These are phyloP conservation scores for Oryctes rhinoceros DNA, from an alignment of 1,140 invertebrate species.

Conservation along the genomic window DNA sequence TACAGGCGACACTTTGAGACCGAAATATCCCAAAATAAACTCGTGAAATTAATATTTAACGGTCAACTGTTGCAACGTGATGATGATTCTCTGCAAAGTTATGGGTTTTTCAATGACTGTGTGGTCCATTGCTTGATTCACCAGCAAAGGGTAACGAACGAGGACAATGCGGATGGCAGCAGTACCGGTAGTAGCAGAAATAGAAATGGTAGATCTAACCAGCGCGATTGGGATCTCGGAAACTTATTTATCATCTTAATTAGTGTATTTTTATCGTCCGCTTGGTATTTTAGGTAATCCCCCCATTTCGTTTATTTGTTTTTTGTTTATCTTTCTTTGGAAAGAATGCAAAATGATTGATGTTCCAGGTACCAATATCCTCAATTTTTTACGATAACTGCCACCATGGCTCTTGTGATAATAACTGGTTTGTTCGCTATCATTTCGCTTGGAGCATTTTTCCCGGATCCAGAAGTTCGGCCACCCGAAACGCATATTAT, in stretches of 20 bases:
- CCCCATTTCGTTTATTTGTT: neutral
- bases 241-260: constrained; percentile 56
- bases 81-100: constrained; percentile 75
- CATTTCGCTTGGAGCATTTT: constrained; percentile 56
- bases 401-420: constrained; percentile 57
- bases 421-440: constrained; percentile 58
- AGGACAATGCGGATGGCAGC: constrained; percentile 29
- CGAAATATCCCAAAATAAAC: constrained; percentile 78
- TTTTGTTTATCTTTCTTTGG: too few relatives aligned
- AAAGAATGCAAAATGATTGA: neutral
- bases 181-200: constrained; percentile 16
- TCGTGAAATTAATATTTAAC: constrained; percentile 87
- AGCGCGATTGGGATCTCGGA: constrained; percentile 58
- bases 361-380: constrained; percentile 59
- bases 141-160: constrained; percentile 60
- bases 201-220: neutral
- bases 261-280: constrained; percentile 55
- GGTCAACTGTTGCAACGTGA: constrained; percentile 84
- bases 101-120: constrained; percentile 84
- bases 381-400: constrained; percentile 59
- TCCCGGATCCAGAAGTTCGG: constrained; percentile 52
- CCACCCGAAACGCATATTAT: constrained; percentile 30
- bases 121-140: constrained; percentile 89
- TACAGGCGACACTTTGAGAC: constrained; percentile 75
- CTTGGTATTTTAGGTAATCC: constrained; percentile 59